These are phyloP conservation scores for Drosophila pectinifera DNA, from an alignment of 1,140 invertebrate species.

Conservation along the genomic window DNA sequence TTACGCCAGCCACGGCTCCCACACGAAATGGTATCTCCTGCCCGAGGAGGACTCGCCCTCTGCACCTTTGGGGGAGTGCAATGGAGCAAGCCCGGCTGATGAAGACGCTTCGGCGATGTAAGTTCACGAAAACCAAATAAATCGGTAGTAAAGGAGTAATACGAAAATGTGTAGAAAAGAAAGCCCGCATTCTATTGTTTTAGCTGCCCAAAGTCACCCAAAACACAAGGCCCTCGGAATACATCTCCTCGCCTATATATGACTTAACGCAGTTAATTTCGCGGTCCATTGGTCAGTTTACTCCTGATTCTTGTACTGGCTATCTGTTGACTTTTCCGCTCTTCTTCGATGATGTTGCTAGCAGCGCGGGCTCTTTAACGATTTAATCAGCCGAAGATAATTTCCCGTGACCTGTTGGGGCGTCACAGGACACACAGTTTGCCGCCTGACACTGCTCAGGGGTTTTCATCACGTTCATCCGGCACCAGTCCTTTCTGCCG, in stretches of 20 bases:
- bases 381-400: constrained; percentile 53
- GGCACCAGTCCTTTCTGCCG: neutral
- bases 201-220: too few species aligned
- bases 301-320: constrained; percentile 1
- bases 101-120: constrained; percentile 14
- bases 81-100: constrained; percentile 3
- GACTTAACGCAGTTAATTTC: constrained; percentile 17
- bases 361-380: constrained; percentile 16
- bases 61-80: constrained; percentile 19
- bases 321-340: constrained; percentile 10
- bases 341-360: neutral
- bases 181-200: neutral
- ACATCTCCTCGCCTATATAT: neutral
- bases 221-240: neutral
- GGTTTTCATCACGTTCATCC: constrained; percentile 24
- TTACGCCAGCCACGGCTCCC: constrained; percentile 52
- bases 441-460: constrained; percentile 5
- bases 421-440: neutral
- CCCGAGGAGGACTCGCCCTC: constrained; percentile 24
- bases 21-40: constrained; percentile 70
- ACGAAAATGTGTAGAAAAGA: neutral
- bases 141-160: neutral
- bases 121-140: constrained; percentile 6
- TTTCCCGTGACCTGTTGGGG: constrained; percentile 39
- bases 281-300: constrained; percentile 26